phyloP scores from a whole-genome alignment of 2,113 vertebrate species.

The Cricetomys ansorgei region DNA sequence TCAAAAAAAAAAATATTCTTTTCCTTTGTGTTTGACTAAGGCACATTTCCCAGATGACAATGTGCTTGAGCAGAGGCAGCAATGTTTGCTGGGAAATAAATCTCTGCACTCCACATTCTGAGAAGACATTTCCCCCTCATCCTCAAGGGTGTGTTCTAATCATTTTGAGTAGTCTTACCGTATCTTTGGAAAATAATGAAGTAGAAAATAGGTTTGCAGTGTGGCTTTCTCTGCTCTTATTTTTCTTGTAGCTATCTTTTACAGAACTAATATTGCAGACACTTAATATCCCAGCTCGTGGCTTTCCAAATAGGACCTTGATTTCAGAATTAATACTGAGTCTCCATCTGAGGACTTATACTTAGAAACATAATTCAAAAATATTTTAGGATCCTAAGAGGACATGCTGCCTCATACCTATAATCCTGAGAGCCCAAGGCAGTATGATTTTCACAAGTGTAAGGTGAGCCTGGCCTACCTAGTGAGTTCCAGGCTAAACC shows the following conservation, averaged over 20 bases:
- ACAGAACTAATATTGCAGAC: not conserved
- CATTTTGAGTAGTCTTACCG: not conserved
- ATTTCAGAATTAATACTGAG: not conserved
- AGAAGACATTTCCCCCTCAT: not conserved
- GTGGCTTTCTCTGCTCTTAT: not conserved
- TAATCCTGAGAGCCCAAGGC: not conserved
- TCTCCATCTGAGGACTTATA: not conserved
- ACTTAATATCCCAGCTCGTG: not conserved
- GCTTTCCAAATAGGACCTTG: not conserved
- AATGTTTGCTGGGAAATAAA: slow-evolving; percentile 59
- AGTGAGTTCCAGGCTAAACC: not conserved
- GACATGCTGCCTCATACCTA: not conserved
- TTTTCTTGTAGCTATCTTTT: not conserved
- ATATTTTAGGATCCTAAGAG: not conserved
- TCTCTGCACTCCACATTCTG: not conserved
- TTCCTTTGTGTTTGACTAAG: slow-evolving; percentile 64
- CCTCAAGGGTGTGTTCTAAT: slow-evolving; percentile 59
- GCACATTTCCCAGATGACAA: slow-evolving; percentile 54
- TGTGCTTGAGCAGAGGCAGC: not conserved
- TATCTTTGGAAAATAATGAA: slow-evolving; percentile 21
- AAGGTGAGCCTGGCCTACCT: not conserved
- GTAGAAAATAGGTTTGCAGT: not conserved
- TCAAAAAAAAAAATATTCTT: slow-evolving; percentile 1
- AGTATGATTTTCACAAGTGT: not conserved
- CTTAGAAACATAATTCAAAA: not conserved